Evolutionary conservation across 2,113 vertebrate species (phyloP).

Genomic region (Microcebus murinus): DNA sequence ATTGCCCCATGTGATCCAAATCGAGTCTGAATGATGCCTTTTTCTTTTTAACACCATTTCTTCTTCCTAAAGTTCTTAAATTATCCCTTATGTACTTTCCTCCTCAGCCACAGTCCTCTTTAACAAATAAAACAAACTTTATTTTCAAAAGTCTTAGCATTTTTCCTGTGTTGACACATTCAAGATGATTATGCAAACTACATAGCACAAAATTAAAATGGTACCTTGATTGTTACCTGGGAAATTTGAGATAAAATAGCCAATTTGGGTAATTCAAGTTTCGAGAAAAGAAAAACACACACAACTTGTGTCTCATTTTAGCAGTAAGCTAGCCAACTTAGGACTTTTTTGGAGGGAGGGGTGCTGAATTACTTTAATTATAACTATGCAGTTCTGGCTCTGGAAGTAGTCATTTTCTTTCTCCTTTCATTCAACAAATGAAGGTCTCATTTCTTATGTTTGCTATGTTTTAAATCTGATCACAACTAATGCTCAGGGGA

Average conservation of each 20-base stretch:
- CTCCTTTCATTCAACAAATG: conserved; percentile 27
- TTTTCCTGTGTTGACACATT: background rate
- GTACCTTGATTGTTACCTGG: background rate
- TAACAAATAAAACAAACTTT: background rate
- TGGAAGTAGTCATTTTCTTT: background rate
- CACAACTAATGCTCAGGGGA: background rate
- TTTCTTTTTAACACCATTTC: background rate
- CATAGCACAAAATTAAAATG: background rate
- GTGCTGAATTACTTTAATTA: background rate
- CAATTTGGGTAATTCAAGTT: background rate
- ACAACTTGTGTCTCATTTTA: background rate
- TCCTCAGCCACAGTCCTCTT: background rate
- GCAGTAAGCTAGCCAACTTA: background rate
- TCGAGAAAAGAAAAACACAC: background rate
- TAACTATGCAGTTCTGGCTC: background rate
- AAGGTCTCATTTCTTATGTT: background rate
- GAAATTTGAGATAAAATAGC: background rate
- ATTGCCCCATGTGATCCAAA: background rate
- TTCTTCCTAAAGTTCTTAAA: conserved; percentile 23
- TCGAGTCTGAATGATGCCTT: background rate
- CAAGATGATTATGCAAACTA: background rate
- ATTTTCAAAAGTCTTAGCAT: background rate
- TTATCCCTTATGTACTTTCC: background rate
- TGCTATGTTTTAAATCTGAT: background rate
- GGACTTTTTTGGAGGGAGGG: background rate